Evolutionary conservation across 2,113 vertebrate species (phyloP).

Genomic region (Tragelaphus strepsiceros): DNA sequence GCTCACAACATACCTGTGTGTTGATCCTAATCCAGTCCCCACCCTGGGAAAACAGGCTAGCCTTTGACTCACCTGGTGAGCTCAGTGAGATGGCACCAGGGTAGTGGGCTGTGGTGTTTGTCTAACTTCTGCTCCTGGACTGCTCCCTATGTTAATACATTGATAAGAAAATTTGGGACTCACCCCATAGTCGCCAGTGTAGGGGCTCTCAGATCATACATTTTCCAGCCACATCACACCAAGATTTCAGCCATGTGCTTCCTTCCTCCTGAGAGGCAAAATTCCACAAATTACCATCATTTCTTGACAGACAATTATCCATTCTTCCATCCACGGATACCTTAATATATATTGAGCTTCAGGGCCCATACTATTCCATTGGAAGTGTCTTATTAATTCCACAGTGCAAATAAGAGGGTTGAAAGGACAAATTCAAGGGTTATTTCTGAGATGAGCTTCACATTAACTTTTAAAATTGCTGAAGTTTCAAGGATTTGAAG

Average conservation of each 20-base stretch:
- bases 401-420: not conserved
- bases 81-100: not conserved
- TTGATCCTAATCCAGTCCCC: not conserved
- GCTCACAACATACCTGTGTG: not conserved
- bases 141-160: not conserved
- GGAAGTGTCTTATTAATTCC: not conserved
- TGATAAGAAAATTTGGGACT: not conserved
- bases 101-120: not conserved
- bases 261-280: not conserved
- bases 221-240: not conserved
- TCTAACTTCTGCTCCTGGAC: not conserved
- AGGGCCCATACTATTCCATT: not conserved
- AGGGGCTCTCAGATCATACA: not conserved
- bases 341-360: not conserved
- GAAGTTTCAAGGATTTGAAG: not conserved
- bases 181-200: not conserved
- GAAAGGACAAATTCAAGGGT: not conserved
- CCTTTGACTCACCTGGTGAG: not conserved
- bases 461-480: not conserved
- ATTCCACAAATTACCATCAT: not conserved
- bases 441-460: not conserved
- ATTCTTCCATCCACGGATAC: not conserved
- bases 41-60: not conserved
- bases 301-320: not conserved
- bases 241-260: not conserved